Percentiles rank a stretch among this genome's conserved stretches.
Conservation (phyloP, 1,140 invertebrate species). For the Drosophila quadrilineata region DNA sequence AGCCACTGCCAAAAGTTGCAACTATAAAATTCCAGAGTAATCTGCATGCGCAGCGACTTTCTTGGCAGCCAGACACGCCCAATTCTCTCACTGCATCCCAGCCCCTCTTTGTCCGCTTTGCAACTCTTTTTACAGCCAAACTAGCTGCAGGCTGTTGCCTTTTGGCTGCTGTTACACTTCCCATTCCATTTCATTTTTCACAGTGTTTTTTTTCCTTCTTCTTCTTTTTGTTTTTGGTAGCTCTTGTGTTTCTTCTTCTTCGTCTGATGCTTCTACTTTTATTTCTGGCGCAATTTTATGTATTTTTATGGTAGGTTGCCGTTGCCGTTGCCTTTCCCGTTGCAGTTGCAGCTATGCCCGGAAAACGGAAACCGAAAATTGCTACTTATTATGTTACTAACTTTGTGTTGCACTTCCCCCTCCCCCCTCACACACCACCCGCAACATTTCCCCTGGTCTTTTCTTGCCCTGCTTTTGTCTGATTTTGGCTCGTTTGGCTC, state of each 20-base stretch:
- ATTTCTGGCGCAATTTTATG: slow-evolving; percentile 71
- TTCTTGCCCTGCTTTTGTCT: slow-evolving; percentile 6
- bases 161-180: slow-evolving; percentile 40
- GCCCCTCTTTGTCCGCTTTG: slow-evolving; percentile 8
- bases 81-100: too few species aligned
- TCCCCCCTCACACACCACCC: background rate
- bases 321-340: too few species aligned
- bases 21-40: slow-evolving; percentile 76
- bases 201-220: background rate
- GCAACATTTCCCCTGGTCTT: background rate
- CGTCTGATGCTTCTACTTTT: slow-evolving; percentile 52
- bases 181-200: background rate
- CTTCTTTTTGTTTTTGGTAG: slow-evolving; percentile 8
- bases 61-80: slow-evolving; percentile 59
- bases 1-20: slow-evolving; percentile 44
- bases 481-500: slow-evolving; percentile 42
- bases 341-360: slow-evolving; percentile 54
- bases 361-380: slow-evolving; percentile 79
- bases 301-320: slow-evolving; percentile 77
- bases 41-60: slow-evolving; percentile 69
- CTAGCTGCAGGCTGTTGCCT: slow-evolving; percentile 24
- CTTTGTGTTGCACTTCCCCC: slow-evolving; percentile 62
- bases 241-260: slow-evolving; percentile 28
- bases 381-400: slow-evolving; percentile 79
- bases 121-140: too few species aligned